A percentile compares a stretch with the other conserved stretches of the same genome.
These are phyloP conservation scores for Chionoecetes opilio DNA, from an alignment of 1,140 invertebrate genomes.

Conservation along the genomic window DNA sequence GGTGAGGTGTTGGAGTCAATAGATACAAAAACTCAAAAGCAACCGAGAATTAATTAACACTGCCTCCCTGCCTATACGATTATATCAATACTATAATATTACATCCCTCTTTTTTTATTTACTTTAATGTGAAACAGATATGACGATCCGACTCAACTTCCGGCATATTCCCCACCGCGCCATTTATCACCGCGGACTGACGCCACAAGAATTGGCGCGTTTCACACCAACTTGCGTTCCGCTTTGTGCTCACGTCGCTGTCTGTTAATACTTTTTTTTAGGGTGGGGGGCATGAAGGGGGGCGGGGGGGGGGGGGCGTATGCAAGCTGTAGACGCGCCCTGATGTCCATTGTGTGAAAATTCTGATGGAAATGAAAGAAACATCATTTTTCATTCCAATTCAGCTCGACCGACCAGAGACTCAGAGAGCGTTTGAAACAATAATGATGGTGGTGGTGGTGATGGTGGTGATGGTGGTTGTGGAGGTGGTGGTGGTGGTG, in stretches of 20 bases:
- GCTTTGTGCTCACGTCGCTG: constrained; percentile 62
- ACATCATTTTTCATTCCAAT: constrained; percentile 63
- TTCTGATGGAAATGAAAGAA: constrained; percentile 67
- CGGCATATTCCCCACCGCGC: constrained; percentile 58
- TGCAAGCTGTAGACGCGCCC: constrained; percentile 41
- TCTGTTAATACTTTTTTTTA: constrained; percentile 66
- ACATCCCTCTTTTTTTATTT: background rate
- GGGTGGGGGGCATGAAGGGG: too few species aligned
- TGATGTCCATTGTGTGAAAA: constrained; percentile 67
- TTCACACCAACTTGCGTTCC: constrained; percentile 69
- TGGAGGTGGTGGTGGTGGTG: too few species aligned
- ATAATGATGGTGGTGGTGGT: too few species aligned
- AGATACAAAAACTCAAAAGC: too few species aligned
- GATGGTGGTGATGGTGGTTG: too few species aligned
- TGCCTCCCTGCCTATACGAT: too few species aligned
- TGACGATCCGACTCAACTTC: constrained; percentile 73
- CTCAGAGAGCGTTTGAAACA: too few species aligned
- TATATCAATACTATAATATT: background rate
- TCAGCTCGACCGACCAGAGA: constrained; percentile 4
- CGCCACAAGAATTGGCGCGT: constrained; percentile 73
- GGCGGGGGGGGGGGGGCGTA: background rate
- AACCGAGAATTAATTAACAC: too few species aligned
- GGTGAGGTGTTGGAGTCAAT: too few species aligned
- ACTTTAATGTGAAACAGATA: constrained; percentile 51
- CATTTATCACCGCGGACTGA: constrained; percentile 70